A percentile compares a stretch with the other conserved stretches of the same genome.
phyloP scores from a whole-genome alignment of 2,888 invertebrate species.

The Drosophila yooni region DNA sequence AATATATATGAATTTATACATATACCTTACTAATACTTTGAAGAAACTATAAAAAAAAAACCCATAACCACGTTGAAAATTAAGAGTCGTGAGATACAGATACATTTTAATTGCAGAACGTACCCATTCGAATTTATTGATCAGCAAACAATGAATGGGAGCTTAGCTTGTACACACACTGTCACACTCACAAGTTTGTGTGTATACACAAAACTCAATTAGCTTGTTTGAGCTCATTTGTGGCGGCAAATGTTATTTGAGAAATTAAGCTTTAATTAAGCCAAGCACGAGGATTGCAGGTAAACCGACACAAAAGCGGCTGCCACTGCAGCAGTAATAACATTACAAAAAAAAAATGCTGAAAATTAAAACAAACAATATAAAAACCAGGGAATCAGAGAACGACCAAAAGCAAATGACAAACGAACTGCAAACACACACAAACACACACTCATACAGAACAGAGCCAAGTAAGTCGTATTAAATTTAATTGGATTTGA shows the following conservation, averaged over 20 bases:
- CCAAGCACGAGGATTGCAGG: conserved; percentile 60
- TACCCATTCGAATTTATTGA: conserved; percentile 55
- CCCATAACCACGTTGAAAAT: conserved; percentile 14
- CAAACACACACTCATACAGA: conserved; percentile 27
- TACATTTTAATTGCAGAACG: conserved; percentile 36
- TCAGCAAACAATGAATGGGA: conserved; percentile 29
- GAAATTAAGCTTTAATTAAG: conserved; percentile 79
- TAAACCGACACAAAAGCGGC: conserved; percentile 56
- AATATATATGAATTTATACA: neutral
- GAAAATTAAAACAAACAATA: conserved; percentile 56
- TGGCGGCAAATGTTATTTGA: conserved; percentile 66
- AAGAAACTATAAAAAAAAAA: conserved; percentile 1
- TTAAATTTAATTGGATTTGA: conserved; percentile 81
- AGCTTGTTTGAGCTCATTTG: conserved; percentile 72
- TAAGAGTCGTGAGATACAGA: conserved; percentile 13
- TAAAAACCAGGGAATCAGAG: conserved; percentile 32
- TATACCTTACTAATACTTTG: neutral
- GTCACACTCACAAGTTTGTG: neutral
- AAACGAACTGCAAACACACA: conserved; percentile 58
- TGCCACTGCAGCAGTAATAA: conserved; percentile 58
- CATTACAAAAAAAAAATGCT: conserved; percentile 59
- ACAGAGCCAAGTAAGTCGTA: conserved; percentile 77
- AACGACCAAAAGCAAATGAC: conserved; percentile 67
- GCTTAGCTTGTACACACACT: neutral
- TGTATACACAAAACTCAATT: conserved; percentile 59